A percentile compares a stretch with the other conserved stretches of the same genome.
Conservation (phyloP, 2,888 invertebrate species). For the Myopa testacea region DNA sequence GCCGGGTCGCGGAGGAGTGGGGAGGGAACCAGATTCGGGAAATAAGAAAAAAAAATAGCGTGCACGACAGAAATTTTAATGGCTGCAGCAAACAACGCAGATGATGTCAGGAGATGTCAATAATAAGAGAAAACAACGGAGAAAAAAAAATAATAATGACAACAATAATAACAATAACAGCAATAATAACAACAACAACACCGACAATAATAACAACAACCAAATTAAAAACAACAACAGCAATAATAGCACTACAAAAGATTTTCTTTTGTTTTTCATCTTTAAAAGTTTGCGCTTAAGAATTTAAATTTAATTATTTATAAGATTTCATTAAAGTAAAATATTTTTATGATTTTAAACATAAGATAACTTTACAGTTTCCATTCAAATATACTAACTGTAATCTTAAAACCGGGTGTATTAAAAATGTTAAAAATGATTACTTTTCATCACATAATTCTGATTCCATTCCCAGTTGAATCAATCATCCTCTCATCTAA, state of each 20-base stretch:
- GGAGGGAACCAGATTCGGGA: not conserved
- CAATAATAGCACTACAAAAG: not conserved
- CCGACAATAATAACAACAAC: not conserved
- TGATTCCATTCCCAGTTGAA: not conserved
- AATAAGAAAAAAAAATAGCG: not conserved
- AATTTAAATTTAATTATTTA: too few relatives aligned
- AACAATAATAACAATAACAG: not conserved
- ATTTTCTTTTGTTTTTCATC: not conserved
- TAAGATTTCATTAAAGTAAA: too few relatives aligned
- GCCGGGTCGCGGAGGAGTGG: not conserved
- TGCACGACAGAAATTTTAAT: not conserved
- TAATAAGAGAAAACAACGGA: not conserved
- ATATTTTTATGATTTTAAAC: too few relatives aligned
- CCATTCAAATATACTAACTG: too few relatives aligned
- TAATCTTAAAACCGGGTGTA: too few relatives aligned
- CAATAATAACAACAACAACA: conserved; percentile 4
- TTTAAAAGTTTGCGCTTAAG: not conserved
- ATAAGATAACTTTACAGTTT: too few relatives aligned
- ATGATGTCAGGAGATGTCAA: not conserved
- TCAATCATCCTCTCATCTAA: not conserved
- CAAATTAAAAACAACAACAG: conserved; percentile 21
- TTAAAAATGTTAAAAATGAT: too few relatives aligned
- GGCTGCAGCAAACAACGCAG: not conserved
- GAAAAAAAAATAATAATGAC: not conserved
- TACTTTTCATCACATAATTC: not conserved